These are phyloP conservation scores for Lepidocyrtinus sp. DNA, from an alignment of 2,888 invertebrate genomes.

Conservation along the genomic window DNA sequence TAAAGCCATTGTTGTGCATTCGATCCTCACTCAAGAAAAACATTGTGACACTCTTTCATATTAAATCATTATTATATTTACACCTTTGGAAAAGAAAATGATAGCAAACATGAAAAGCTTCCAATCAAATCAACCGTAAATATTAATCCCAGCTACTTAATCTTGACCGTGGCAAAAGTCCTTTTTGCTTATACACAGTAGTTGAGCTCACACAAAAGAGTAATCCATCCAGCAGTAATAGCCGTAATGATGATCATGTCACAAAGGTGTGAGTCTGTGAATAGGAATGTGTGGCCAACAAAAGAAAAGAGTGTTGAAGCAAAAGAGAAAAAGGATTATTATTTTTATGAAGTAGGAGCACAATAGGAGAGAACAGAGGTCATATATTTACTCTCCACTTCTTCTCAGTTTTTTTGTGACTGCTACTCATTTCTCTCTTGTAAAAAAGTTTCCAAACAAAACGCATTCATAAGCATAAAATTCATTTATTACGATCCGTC, in stretches of 20 bases:
- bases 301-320: conserved; percentile 10
- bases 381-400: conserved; percentile 25
- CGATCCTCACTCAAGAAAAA: no score
- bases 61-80: background rate
- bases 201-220: conserved; percentile 11
- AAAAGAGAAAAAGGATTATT: conserved; percentile 33
- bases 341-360: conserved; percentile 25
- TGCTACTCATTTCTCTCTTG: background rate
- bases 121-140: no score
- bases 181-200: no score
- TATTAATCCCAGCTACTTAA: no score
- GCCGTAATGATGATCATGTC: conserved; percentile 39
- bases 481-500: conserved; percentile 34
- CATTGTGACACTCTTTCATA: conserved; percentile 4
- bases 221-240: conserved; percentile 17
- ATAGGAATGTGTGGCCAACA: conserved; percentile 20
- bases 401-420: background rate
- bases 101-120: no score
- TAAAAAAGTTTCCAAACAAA: conserved; percentile 32
- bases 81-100: no score
- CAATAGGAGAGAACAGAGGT: conserved; percentile 21
- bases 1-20: no score
- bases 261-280: conserved; percentile 35
- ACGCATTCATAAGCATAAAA: conserved; percentile 9
- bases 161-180: no score